These are phyloP conservation scores for Crypturellus undulatus DNA, from an alignment of 2,113 vertebrate genomes.

Conservation along the genomic window DNA sequence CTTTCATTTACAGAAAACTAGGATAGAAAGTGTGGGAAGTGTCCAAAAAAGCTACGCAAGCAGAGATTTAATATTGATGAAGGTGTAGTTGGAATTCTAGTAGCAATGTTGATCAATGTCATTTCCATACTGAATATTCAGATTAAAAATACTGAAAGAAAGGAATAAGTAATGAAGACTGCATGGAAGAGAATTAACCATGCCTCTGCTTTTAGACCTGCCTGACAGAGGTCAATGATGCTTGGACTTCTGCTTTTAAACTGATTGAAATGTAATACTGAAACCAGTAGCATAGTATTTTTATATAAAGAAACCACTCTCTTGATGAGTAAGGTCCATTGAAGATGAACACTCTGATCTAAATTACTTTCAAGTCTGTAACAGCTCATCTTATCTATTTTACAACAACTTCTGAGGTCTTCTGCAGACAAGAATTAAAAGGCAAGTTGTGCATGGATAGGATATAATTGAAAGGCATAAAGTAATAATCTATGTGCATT, in stretches of 20 bases:
- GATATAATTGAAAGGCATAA: not conserved
- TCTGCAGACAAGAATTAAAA: not conserved
- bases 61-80: not conserved
- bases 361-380: not conserved
- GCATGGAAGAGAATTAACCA: not conserved
- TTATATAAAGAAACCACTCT: not conserved
- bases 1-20: not conserved
- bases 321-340: not conserved
- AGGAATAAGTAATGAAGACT: not conserved
- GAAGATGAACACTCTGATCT: not conserved
- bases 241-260: not conserved
- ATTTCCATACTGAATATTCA: not conserved
- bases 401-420: not conserved
- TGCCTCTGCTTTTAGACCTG: not conserved
- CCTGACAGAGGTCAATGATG: not conserved
- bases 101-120: not conserved
- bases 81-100: not conserved
- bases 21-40: not conserved
- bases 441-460: not conserved
- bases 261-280: not conserved
- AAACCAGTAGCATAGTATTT: not conserved
- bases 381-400: not conserved
- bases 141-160: not conserved
- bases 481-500: not conserved
- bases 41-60: not conserved